Base-by-base conservation (phyloP, 2,888 invertebrate genomes). In the Miltochrista miniata region DNA sequence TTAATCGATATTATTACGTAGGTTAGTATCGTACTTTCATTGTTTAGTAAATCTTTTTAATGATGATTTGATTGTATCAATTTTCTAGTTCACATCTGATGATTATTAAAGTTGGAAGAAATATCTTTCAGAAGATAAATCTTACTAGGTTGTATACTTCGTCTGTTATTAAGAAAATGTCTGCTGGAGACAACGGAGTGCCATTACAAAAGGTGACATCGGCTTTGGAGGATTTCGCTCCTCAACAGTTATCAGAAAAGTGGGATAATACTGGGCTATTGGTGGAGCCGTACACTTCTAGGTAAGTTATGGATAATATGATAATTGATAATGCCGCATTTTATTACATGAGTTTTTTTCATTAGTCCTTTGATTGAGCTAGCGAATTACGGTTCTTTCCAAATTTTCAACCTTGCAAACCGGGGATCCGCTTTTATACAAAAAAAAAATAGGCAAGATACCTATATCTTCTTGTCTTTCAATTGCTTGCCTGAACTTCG, bases 201-300 rank as follows among this genome's bases (percentile, higher is more conserved):
- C 70, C 90, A 7, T 69, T 95, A 53, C 72, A 71, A 12, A 83
- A 86, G 54, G 92, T 96, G 2, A 74, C 96, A 35, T 72, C 85
- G 10, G 90, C 89, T 47, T 84, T 98, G 54, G 93, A 96, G 70
- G 81, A 87, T 8, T 95, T 95, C 84, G 97, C 97, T 0, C 94
- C 96, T 8, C 81, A 93, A 31, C 81, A 90, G 1, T 85, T 96
- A 11, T 97, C 98, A 2, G 98, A 96, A 70, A 93, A 93, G 45
- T 99, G 98, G 98, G 99, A 99, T 79, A 99, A 99, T 86, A 98
- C 98, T 45, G 99, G 99, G 0, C 89, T 99, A 1, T 87, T 99
- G 24, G 93, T 98, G 10, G 97, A 98, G 77, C 98, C 98, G 0
- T 87, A 86, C 24, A 89, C 93, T 24, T 84, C 93, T 39, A 92